These are phyloP conservation scores for Gymnogyps californianus DNA, from an alignment of 2,113 vertebrate genomes.

Conservation along the genomic window DNA sequence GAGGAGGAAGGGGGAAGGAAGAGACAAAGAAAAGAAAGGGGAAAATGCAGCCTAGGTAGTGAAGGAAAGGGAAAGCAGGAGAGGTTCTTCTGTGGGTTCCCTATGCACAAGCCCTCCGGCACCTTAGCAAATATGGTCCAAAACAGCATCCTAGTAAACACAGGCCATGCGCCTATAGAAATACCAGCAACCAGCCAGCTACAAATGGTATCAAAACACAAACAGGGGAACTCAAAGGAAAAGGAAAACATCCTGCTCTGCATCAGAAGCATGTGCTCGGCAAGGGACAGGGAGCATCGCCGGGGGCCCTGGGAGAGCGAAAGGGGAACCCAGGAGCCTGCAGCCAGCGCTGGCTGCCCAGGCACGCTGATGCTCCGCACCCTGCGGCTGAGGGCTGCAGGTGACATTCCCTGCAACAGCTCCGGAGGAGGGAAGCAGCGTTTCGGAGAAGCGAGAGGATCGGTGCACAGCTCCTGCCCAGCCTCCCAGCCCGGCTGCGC, in stretches of 20 bases:
- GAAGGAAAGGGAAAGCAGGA: background rate
- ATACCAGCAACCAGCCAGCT: background rate
- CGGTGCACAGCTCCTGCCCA: background rate
- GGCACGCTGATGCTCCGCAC: accelerated
- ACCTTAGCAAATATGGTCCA: background rate
- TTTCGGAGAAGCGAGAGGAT: background rate
- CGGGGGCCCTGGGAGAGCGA: background rate
- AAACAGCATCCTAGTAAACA: background rate
- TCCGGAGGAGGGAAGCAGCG: background rate
- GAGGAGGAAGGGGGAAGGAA: background rate
- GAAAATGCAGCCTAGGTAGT: background rate
- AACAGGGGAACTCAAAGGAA: background rate
- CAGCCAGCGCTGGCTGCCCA: background rate
- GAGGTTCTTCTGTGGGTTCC: background rate
- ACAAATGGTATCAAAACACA: background rate
- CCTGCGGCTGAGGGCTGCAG: accelerated
- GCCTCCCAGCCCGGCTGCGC: background rate
- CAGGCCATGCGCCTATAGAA: background rate
- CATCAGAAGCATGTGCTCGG: background rate
- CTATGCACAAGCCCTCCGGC: background rate
- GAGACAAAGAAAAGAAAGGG: background rate
- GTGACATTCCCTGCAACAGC: background rate
- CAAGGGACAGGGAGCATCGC: background rate
- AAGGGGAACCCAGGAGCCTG: background rate
- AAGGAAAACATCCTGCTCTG: background rate